Evolutionary conservation across 2,797 vertebrate species (phyloP).

Genomic region (Pseudocheirus occidentalis): DNA sequence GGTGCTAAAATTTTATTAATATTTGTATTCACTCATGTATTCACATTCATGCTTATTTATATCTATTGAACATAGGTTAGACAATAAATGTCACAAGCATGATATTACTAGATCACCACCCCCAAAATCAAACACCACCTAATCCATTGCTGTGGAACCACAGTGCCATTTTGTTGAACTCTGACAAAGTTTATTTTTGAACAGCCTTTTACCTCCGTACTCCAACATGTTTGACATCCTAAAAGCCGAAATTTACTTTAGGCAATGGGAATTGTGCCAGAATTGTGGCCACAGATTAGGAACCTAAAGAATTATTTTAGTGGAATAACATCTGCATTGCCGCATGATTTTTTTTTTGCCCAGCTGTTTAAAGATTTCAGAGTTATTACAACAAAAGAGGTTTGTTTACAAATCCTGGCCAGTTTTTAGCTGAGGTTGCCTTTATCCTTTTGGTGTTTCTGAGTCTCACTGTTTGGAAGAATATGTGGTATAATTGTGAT

Average conservation of each 20-base stretch:
- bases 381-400: conserved; percentile 64
- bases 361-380: conserved; percentile 72
- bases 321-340: conserved; percentile 69
- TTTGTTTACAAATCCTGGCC: conserved; percentile 73
- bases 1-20: neutral
- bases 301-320: conserved; percentile 40
- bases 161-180: conserved; percentile 14
- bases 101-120: conserved; percentile 32
- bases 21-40: neutral
- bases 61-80: conserved; percentile 45
- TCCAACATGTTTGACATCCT: conserved; percentile 54
- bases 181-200: conserved; percentile 61
- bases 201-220: conserved; percentile 15
- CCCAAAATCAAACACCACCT: conserved; percentile 36
- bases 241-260: conserved; percentile 54
- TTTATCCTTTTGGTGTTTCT: conserved; percentile 68
- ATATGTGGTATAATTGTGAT: conserved; percentile 67
- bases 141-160: neutral
- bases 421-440: conserved; percentile 73
- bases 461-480: conserved; percentile 73
- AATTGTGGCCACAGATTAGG: conserved; percentile 37
- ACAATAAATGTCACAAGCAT: conserved; percentile 27
- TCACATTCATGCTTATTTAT: neutral
- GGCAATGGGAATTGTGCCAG: conserved; percentile 15
- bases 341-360: conserved; percentile 41